Evolutionary conservation across 2,113 vertebrate species (phyloP).

Genomic region (Rousettus leschenaultii): DNA sequence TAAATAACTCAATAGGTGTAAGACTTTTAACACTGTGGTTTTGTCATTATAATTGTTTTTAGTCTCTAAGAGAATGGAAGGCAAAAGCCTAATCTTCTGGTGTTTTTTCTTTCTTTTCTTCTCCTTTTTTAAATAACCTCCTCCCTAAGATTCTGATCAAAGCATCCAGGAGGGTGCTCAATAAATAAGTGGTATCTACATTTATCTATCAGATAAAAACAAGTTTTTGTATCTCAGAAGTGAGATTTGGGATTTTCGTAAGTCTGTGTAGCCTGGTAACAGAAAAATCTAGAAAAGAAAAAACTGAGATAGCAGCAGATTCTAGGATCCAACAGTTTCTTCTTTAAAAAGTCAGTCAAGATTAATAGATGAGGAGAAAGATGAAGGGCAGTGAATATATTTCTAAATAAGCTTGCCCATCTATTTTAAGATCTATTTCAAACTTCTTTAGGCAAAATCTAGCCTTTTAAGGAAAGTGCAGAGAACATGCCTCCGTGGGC

Average conservation of each 20-base stretch:
- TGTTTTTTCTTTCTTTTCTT: not conserved
- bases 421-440: slow-evolving; percentile 52
- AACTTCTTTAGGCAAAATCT: slow-evolving; percentile 37
- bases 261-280: not conserved
- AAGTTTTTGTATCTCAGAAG: not conserved
- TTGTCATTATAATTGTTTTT: not conserved
- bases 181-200: not conserved
- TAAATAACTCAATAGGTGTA: slow-evolving; percentile 20
- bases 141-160: slow-evolving; percentile 21
- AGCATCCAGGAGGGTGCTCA: not conserved
- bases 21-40: not conserved
- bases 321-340: not conserved
- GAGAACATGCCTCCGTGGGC: slow-evolving; percentile 31
- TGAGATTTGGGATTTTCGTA: not conserved
- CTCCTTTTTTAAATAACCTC: not conserved
- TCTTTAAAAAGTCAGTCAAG: not conserved
- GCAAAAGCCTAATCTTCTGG: not conserved
- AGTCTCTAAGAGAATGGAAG: not conserved
- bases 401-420: slow-evolving; percentile 9
- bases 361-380: slow-evolving; percentile 4
- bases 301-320: slow-evolving; percentile 2
- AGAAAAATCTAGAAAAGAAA: not conserved
- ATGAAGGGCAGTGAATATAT: slow-evolving; percentile 11
- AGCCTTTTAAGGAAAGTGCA: slow-evolving; percentile 65
- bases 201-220: not conserved